Percentiles rank a stretch among this genome's conserved stretches.
Evolutionary conservation across 2,888 invertebrate genomes (phyloP).

Genomic region (Caenorhabditis sp.): DNA sequence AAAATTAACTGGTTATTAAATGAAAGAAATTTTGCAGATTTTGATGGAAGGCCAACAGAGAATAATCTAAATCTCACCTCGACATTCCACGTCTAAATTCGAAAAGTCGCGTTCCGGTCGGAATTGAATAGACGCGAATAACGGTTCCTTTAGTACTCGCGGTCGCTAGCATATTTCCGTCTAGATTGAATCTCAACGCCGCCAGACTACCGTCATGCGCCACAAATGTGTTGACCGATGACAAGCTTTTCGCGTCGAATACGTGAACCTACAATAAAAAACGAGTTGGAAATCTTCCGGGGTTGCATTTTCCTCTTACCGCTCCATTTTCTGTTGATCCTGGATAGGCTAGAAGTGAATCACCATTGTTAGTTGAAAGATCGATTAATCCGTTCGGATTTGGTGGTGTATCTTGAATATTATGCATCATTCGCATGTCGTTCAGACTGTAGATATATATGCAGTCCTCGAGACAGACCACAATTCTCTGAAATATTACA

Average conservation of each 20-base stretch:
- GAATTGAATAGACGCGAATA: slow-evolving; percentile 88
- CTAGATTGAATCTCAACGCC: slow-evolving; percentile 89
- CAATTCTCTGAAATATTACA: slow-evolving; percentile 79
- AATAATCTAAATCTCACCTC: slow-evolving; percentile 16
- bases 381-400: slow-evolving; percentile 82
- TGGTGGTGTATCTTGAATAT: slow-evolving; percentile 95
- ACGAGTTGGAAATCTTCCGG: neutral
- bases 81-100: slow-evolving; percentile 92
- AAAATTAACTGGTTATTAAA: neutral
- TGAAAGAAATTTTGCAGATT: too few relatives aligned
- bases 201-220: slow-evolving; percentile 96
- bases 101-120: slow-evolving; percentile 87
- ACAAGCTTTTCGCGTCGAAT: slow-evolving; percentile 90
- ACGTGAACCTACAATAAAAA: slow-evolving; percentile 85
- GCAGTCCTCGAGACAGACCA: slow-evolving; percentile 96
- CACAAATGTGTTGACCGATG: slow-evolving; percentile 93
- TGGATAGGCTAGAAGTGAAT: slow-evolving; percentile 94
- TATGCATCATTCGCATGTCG: slow-evolving; percentile 80
- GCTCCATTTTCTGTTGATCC: slow-evolving; percentile 75
- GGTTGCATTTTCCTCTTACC: slow-evolving; percentile 32
- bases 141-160: slow-evolving; percentile 80
- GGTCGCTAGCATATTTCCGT: slow-evolving; percentile 76
- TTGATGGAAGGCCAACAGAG: too few relatives aligned
- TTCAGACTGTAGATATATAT: slow-evolving; percentile 96
- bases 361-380: slow-evolving; percentile 76